Evolutionary conservation across 2,888 invertebrate genomes (phyloP).

Genomic region (Amblyjoppa proteus): DNA sequence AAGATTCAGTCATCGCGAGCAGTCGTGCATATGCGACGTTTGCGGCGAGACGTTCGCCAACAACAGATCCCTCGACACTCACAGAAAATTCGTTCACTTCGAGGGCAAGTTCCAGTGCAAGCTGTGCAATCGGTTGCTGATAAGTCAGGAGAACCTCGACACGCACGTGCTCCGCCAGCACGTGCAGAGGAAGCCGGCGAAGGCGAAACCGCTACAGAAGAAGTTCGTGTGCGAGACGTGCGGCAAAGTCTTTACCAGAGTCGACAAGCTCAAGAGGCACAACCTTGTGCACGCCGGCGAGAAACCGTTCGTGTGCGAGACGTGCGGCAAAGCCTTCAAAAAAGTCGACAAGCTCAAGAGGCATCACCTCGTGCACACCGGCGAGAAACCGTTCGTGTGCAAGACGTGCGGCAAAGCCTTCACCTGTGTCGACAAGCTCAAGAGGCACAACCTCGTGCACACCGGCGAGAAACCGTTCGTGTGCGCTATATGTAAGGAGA

Average conservation of each 20-base stretch:
- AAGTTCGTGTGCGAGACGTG: constrained; percentile 83
- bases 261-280: constrained; percentile 79
- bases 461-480: too few relatives aligned
- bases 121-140: constrained; percentile 82
- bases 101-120: constrained; percentile 82
- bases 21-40: constrained; percentile 72
- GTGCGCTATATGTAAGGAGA: constrained; percentile 80
- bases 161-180: constrained; percentile 81
- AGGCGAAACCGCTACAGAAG: constrained; percentile 69
- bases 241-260: constrained; percentile 81
- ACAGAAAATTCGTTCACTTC: constrained; percentile 82
- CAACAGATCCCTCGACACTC: constrained; percentile 78
- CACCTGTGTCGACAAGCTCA: too few relatives aligned
- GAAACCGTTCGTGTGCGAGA: constrained; percentile 82
- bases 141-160: constrained; percentile 85
- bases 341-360: constrained; percentile 78
- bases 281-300: constrained; percentile 82
- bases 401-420: too few relatives aligned
- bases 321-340: constrained; percentile 82
- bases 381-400: constrained; percentile 78
- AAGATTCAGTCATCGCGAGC: constrained; percentile 65
- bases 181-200: constrained; percentile 64
- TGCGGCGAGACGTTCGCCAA: constrained; percentile 81
- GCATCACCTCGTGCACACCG: constrained; percentile 82
- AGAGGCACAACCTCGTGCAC: too few relatives aligned